Evolutionary conservation across 2,888 invertebrate species (phyloP).

Genomic region (Macroteleia sp.): DNA sequence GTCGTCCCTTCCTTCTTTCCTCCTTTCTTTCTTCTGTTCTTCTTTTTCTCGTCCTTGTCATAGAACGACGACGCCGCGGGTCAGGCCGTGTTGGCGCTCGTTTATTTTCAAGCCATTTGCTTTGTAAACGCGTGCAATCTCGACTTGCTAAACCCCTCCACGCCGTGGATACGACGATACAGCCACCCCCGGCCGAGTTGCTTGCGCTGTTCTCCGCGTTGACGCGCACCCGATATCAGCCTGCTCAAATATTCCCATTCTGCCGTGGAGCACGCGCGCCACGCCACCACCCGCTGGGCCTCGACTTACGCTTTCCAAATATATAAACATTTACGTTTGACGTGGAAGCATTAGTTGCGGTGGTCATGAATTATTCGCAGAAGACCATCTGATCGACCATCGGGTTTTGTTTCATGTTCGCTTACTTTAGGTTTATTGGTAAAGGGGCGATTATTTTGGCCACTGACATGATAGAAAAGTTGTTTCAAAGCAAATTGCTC

Average conservation of each 20-base stretch:
- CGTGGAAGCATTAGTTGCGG: slow-evolving; percentile 37
- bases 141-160: slow-evolving; percentile 66
- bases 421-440: too few species aligned
- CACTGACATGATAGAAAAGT: too few species aligned
- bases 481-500: too few species aligned
- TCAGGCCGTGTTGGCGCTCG: slow-evolving; percentile 72
- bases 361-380: slow-evolving; percentile 50
- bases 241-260: slow-evolving; percentile 70
- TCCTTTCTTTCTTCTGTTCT: slow-evolving; percentile 17
- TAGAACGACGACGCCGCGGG: slow-evolving; percentile 72
- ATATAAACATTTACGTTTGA: slow-evolving; percentile 49
- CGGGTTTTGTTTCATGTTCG: too few species aligned
- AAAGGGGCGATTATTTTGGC: too few species aligned
- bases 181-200: slow-evolving; percentile 27
- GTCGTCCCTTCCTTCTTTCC: background rate
- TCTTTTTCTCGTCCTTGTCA: slow-evolving; percentile 13
- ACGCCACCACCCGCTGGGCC: slow-evolving; percentile 13
- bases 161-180: slow-evolving; percentile 24
- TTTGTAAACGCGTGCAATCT: slow-evolving; percentile 83
- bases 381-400: too few species aligned
- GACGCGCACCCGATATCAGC: slow-evolving; percentile 54
- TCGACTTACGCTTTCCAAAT: slow-evolving; percentile 33
- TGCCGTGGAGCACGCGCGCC: slow-evolving; percentile 19
- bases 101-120: slow-evolving; percentile 84
- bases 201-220: slow-evolving; percentile 50